Percentiles rank a stretch among this genome's conserved stretches.
Evolutionary conservation across 2,113 vertebrate species (phyloP).

Genomic region (Syngnathoides biaculeatus): DNA sequence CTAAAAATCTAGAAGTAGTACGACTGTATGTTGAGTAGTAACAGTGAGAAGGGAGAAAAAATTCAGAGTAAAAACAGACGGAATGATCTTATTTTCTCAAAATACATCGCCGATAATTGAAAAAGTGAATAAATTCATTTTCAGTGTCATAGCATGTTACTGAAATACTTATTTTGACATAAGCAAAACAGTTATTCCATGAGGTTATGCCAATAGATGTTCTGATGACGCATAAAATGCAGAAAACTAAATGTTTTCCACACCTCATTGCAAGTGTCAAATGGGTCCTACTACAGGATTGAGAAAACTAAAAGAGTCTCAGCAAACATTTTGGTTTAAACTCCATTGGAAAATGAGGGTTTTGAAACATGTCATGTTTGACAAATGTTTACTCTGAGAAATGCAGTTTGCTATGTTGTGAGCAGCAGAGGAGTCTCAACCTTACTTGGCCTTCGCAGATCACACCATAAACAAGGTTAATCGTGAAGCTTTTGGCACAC

Average conservation of each 20-base stretch:
- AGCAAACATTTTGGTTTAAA: conserved; percentile 23
- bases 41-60: no score
- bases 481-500: conserved; percentile 59
- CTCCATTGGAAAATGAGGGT: conserved; percentile 31
- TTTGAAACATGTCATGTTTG: conserved; percentile 34
- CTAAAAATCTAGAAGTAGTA: no score
- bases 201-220: neutral
- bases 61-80: no score
- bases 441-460: conserved; percentile 48
- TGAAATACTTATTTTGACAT: neutral
- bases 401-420: conserved; percentile 47
- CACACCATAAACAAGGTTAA: conserved; percentile 60
- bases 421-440: conserved; percentile 51
- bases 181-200: neutral
- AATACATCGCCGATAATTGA: neutral
- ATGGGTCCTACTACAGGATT: conserved; percentile 39
- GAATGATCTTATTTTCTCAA: neutral
- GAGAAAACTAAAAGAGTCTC: conserved; percentile 16
- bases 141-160: neutral
- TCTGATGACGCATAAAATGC: neutral
- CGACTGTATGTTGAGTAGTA: no score
- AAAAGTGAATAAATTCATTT: no score
- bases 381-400: conserved; percentile 49
- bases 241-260: conserved; percentile 1
- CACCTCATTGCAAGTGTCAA: conserved; percentile 3